Conservation (phyloP, 2,797 vertebrate species). For the Platalea minor region DNA sequence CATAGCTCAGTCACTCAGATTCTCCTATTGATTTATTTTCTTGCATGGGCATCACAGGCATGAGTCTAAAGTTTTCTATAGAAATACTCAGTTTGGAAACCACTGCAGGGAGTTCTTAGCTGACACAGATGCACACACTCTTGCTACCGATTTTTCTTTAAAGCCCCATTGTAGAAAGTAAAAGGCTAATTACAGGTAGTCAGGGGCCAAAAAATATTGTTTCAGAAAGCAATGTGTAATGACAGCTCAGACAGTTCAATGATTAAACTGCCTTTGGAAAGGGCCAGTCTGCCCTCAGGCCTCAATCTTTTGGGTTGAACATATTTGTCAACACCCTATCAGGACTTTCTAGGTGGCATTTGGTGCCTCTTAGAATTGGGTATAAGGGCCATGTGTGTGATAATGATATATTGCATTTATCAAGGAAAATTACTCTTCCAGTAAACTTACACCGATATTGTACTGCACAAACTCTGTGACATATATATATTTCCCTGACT, state of each 20-base stretch:
- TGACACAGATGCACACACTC: neutral
- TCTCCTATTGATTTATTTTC: neutral
- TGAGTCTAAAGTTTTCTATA: neutral
- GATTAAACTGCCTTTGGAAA: conserved; percentile 5
- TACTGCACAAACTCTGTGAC: neutral
- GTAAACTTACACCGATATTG: neutral
- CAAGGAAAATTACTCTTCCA: neutral
- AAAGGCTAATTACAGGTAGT: conserved; percentile 42
- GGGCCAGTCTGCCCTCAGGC: neutral
- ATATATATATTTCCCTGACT: neutral
- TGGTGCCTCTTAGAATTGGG: neutral
- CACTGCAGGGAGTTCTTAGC: neutral
- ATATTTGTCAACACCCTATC: neutral
- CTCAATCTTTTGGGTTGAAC: neutral
- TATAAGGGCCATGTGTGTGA: neutral
- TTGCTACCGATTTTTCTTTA: neutral
- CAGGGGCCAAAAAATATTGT: neutral
- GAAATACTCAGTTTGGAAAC: neutral
- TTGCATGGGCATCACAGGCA: neutral
- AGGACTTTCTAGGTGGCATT: neutral
- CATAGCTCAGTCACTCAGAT: neutral
- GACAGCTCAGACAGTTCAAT: neutral
- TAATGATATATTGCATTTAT: neutral
- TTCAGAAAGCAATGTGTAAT: neutral
- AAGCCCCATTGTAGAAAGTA: neutral